These are phyloP conservation scores for Leucoraja ocellata DNA, from an alignment of 2,797 vertebrate species.

Conservation along the genomic window DNA sequence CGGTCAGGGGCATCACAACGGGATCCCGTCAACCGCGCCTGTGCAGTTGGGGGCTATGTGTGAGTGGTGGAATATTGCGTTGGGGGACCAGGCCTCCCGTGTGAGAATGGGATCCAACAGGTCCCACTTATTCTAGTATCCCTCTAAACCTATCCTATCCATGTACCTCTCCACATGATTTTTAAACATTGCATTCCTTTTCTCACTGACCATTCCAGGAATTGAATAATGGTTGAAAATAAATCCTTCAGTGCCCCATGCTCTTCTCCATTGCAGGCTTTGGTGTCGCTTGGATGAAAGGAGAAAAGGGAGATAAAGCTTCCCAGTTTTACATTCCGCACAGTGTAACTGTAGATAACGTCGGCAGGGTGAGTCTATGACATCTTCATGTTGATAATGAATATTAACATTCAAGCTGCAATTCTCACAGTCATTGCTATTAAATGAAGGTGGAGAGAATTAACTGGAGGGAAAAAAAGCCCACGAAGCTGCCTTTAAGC, in stretches of 20 bases:
- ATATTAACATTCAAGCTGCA: neutral
- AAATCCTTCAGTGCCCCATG: neutral
- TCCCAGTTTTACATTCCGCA: conserved; percentile 88
- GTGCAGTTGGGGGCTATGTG: no score
- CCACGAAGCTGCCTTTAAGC: no score
- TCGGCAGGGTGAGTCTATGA: conserved; percentile 63
- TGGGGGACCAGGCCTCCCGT: no score
- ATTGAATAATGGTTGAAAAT: neutral
- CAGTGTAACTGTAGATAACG: conserved; percentile 75
- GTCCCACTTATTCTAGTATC: no score
- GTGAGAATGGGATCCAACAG: no score
- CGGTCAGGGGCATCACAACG: no score
- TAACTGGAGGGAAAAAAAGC: neutral
- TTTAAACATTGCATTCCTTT: neutral
- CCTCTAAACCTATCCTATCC: no score
- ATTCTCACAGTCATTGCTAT: neutral
- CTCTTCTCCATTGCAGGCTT: conserved; percentile 55
- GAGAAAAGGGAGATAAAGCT: conserved; percentile 69
- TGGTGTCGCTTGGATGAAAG: conserved; percentile 74
- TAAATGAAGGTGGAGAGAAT: neutral
- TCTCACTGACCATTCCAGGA: neutral
- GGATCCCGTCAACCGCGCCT: no score
- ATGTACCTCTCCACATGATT: no score
- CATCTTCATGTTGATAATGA: neutral
- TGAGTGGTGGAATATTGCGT: no score